Conservation (phyloP, 2,888 invertebrate genomes). For the Seira ritae region DNA sequence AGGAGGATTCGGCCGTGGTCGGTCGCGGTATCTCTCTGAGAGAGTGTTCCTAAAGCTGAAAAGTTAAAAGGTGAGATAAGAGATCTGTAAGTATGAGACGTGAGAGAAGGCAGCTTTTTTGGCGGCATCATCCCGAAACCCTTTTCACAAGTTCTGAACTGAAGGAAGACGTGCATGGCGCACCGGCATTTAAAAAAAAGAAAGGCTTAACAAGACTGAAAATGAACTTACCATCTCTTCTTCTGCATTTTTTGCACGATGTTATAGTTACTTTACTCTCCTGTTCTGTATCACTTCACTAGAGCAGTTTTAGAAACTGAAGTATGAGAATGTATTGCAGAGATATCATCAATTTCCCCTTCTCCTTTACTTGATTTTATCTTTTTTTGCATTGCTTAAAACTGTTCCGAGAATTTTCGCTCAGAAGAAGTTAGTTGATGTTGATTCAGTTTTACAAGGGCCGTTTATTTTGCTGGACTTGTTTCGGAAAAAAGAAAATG, state of each 20-base stretch:
- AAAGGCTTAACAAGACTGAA: background rate
- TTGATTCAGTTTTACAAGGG: constrained; percentile 3
- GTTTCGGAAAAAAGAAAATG: background rate
- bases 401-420: constrained; percentile 5
- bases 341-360: constrained; percentile 9
- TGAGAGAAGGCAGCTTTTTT: constrained; percentile 17
- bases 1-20: too few species aligned
- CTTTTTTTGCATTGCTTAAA: constrained; percentile 18
- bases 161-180: constrained; percentile 10
- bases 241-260: constrained; percentile 4
- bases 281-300: constrained; percentile 21
- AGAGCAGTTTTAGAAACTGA: background rate
- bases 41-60: constrained; percentile 7
- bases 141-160: constrained; percentile 16
- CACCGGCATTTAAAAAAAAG: constrained; percentile 9
- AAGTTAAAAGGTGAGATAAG: constrained; percentile 21
- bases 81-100: constrained; percentile 15
- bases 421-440: constrained; percentile 11
- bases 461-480: background rate
- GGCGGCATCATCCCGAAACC: constrained; percentile 3
- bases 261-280: too few species aligned
- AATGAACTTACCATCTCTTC: too few species aligned
- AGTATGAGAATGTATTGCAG: too few species aligned
- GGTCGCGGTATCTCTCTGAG: background rate
- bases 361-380: constrained; percentile 9